Base-by-base conservation (phyloP, 2,888 invertebrate genomes). In the Bimastos eiseni region DNA sequence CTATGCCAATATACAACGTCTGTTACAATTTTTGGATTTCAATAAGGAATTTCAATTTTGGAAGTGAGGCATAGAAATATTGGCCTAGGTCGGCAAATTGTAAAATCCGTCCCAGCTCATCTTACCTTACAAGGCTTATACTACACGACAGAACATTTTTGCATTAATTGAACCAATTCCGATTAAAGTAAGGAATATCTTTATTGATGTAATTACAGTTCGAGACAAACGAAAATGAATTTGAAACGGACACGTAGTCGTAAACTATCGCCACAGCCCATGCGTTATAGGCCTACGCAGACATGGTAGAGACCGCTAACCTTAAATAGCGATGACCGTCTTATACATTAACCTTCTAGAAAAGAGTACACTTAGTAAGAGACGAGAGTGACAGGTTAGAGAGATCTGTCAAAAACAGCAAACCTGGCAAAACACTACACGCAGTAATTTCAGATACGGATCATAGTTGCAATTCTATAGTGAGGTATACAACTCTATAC, bases 151-250 rank as follows among this genome's bases (percentile, higher is more conserved):
- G 19, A 49, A 17, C 21, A 49, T 49, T 49, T 49, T 24, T 49
- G 24, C 49, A 49, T 21, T 70, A 70, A 70, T 13, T 70, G 0
- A 2, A 70, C 13, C 70, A 8, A 70, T 70, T n/a, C 70, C 30
- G 3, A n/a, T n/a, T 70, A 70, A 70, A 11, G 70, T 70, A n/a
- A 70, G 30, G 70, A 70, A n/a, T 70, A n/a, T n/a, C 30, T 70
- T 70, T 70, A 70, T 70, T 70, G 70, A 70, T n/a, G 70, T 70
- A 70, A n/a, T 70, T 70, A 70, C 70, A 70, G 70, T 70, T 70
- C 13, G 70, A n/a, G n/a, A 70, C n/a, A 70, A 70, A 70, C 70
- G 70, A 30, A 70, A 70, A 70, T 11, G 30, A n/a, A 70, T 70
- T n/a, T 70, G n/a, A 70, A 70, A 70, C 70, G 70, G n/a, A 30